Evolutionary conservation across 2,888 invertebrate species (phyloP), one percentile per base, ranked within the genome.

Genomic region (Drosophila mercatorum): DNA sequence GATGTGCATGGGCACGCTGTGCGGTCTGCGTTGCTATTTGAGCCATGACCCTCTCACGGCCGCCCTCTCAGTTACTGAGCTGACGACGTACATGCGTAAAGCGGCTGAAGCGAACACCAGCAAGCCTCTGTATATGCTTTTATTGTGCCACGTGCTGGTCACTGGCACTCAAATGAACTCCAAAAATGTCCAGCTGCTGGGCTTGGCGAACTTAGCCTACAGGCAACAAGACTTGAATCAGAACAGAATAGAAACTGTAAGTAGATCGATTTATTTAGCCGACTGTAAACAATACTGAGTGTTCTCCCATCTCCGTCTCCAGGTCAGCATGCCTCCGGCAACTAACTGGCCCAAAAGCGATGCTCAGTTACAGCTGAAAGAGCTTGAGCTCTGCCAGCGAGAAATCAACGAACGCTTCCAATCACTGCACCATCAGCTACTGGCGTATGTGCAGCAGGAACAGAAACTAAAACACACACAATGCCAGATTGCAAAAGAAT

Each of bases 1-100:
- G 47, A 47, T 78, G 8, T 61, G 68, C 38, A 31, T 53, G 8
- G 58, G 44, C 8, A 56, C 62, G 0, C 12, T 80, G 34, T 64
- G 46, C 1, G 64, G 61, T 4, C 49, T 78, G 1, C 77, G 64
- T 11, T 64, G 62, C n/a, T 80, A 63, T n/a, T 72, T 78, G 4
- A 58, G 62, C 38, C 59, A 80, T 11, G 68, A 80, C 22, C 38
- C 52, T 2, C 34, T 63, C 3, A 60, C 68, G 7, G 62, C 80
- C 5, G 38, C 72, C 6, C 59, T 76, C 11, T 66, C 61, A 3
- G 34, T 43, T 8, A 68, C 61, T 2, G 49, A 59, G 12, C 26
- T 75, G 17, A 43, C 67, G 8, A 44, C 47, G 7, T 79, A 71
- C 44, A 38, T 78, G 38, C 62, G 64, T 8, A 17, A 68, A 4